Evolutionary conservation across 2,113 vertebrate species (phyloP).

Genomic region (Ivindomyrus marchei): DNA sequence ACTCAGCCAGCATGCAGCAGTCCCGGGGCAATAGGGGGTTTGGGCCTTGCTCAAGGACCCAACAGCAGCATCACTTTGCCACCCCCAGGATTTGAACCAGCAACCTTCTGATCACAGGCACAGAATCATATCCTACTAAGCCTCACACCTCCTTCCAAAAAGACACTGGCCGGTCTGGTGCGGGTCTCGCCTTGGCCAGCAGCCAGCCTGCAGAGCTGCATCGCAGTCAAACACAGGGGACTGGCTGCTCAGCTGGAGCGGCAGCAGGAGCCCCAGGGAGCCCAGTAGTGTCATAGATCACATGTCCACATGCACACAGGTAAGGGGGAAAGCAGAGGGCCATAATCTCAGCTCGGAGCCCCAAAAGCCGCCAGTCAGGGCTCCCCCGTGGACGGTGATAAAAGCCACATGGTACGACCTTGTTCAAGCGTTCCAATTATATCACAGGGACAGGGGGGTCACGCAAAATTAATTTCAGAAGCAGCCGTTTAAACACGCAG

Average conservation of each 20-base stretch:
- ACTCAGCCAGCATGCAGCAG: too few relatives aligned
- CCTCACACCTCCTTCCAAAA: too few relatives aligned
- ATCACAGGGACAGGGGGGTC: background rate
- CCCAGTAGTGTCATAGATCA: background rate
- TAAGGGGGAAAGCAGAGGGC: background rate
- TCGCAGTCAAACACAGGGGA: background rate
- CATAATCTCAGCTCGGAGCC: background rate
- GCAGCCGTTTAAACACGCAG: background rate
- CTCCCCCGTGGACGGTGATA: background rate
- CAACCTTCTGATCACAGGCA: too few relatives aligned
- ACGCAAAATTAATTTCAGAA: background rate
- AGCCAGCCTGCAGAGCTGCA: background rate
- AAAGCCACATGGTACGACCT: background rate
- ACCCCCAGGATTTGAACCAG: too few relatives aligned
- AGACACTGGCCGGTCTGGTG: too few relatives aligned
- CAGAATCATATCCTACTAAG: too few relatives aligned
- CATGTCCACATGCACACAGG: background rate
- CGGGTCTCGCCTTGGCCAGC: background rate
- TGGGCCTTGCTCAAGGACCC: too few relatives aligned
- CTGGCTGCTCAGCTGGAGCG: background rate
- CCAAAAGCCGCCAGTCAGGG: background rate
- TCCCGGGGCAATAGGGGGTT: too few relatives aligned
- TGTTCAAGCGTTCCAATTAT: background rate
- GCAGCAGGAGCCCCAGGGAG: background rate
- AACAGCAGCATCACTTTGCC: too few relatives aligned